Conservation (phyloP, 2,113 vertebrate species). For the Helogale parvula region DNA sequence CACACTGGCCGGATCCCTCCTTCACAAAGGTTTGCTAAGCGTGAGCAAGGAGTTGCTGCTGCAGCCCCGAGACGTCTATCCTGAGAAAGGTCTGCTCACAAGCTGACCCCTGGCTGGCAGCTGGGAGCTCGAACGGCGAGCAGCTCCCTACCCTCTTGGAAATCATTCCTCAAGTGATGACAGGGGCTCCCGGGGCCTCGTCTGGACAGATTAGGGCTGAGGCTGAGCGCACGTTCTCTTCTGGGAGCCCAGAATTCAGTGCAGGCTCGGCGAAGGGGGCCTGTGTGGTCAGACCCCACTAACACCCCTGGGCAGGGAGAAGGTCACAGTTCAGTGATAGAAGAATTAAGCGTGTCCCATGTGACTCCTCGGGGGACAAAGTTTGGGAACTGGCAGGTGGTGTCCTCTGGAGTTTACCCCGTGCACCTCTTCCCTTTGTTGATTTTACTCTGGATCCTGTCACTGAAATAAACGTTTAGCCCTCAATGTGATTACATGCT, state of each 20-base stretch:
- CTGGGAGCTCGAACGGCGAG: neutral
- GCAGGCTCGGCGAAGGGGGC: neutral
- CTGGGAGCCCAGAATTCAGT: neutral
- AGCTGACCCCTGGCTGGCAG: neutral
- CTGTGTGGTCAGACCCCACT: neutral
- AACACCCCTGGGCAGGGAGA: neutral
- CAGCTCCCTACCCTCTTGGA: neutral
- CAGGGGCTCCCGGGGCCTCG: neutral
- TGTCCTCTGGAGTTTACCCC: neutral
- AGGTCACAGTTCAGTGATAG: neutral
- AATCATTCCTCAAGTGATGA: neutral
- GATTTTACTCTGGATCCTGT: neutral
- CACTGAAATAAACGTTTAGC: neutral
- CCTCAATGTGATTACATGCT: neutral
- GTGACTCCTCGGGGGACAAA: neutral
- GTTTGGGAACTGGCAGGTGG: neutral
- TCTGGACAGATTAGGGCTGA: neutral
- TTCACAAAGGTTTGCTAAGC: neutral
- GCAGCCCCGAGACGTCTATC: neutral
- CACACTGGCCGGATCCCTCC: neutral
- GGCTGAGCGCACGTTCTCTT: neutral
- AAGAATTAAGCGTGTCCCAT: fast-evolving
- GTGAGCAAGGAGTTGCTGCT: neutral
- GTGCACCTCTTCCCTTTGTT: neutral
- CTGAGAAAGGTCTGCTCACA: neutral